phyloP scores from a whole-genome alignment of 2,888 invertebrate genomes.

The Cataglyphis rosenhaueri region DNA sequence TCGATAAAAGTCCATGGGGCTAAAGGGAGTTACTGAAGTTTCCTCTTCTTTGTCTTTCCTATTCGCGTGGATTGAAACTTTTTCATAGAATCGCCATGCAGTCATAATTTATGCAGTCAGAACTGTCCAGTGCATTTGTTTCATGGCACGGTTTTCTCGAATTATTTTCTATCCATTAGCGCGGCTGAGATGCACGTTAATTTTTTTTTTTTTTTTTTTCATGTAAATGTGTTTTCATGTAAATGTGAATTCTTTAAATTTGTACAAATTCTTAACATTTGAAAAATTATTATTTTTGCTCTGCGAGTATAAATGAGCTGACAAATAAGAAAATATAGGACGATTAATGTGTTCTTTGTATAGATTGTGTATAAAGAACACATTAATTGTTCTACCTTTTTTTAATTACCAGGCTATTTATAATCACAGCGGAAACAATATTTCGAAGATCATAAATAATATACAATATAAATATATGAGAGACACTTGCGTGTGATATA shows the following conservation, averaged over 20 bases:
- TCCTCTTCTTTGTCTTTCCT: slow-evolving; percentile 47
- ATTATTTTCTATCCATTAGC: neutral
- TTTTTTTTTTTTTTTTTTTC: neutral
- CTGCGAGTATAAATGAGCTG: neutral
- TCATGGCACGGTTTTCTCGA: slow-evolving; percentile 49
- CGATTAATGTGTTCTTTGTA: neutral
- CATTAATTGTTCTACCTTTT: neutral
- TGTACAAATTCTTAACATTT: neutral
- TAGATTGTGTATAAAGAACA: neutral
- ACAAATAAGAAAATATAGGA: neutral
- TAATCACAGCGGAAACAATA: neutral
- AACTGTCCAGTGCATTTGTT: slow-evolving; percentile 60
- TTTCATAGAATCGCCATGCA: slow-evolving; percentile 75
- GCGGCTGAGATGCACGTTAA: neutral
- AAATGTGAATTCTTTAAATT: neutral
- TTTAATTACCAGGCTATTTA: neutral
- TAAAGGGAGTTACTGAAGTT: slow-evolving; percentile 70
- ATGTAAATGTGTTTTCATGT: neutral
- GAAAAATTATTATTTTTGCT: neutral
- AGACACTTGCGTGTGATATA: neutral
- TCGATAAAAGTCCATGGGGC: slow-evolving; percentile 79
- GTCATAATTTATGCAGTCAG: slow-evolving; percentile 83
- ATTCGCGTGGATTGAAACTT: slow-evolving; percentile 68
- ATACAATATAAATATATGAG: neutral
- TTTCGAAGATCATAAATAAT: neutral